Base-by-base conservation (phyloP, 2,797 vertebrate species). In the Pitangus sulphuratus region DNA sequence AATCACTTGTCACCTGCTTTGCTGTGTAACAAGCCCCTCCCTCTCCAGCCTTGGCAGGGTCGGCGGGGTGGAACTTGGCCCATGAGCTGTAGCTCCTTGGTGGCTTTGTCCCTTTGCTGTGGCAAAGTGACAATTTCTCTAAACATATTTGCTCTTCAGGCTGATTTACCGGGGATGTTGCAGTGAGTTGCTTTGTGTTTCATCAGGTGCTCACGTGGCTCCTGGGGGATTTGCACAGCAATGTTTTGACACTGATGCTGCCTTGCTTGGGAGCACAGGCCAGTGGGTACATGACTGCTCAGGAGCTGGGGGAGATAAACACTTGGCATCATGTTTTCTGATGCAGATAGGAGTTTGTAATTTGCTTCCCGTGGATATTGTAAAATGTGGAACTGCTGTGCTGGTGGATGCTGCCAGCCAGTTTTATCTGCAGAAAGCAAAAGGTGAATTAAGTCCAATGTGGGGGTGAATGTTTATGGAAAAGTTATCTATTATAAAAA, bases 231-330 rank as follows among this genome's bases (percentile, higher is more conserved):
- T 92, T 84, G 66, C 85, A 94, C 76, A 62, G 45, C 82, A 71
- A 82, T 86, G 14, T 92, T 90, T 94, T 94, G 93, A 66, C 84
- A 80, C 13, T 92, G 90, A 65, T 84, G 81, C 85, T 90, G 92
- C 45, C 87, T 87, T 87, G 76, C 87, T 80, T 60, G 93, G 87
- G 87, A 9, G 4, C 30, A 9, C 51, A 30, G 92, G 86, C 86
- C 93, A 87, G 81, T 35, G 89, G 84, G 57, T 87, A 86, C 26
- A 81, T 47, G 39, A 40, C 45, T 8, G n/a, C 90, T 92, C 53
- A 5, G 71, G 74, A 76, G 45, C 1, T 85, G 91, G 78, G 10
- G n/a, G 64, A 78, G 68, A 68, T 31, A 47, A 50, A 54, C 64
- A 7, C 18, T 85, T 40, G 56, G 69, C 14, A 0, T 48, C 4